These are phyloP conservation scores for Argyrosomus japonicus DNA, from an alignment of 2,113 vertebrate genomes.

Conservation along the genomic window DNA sequence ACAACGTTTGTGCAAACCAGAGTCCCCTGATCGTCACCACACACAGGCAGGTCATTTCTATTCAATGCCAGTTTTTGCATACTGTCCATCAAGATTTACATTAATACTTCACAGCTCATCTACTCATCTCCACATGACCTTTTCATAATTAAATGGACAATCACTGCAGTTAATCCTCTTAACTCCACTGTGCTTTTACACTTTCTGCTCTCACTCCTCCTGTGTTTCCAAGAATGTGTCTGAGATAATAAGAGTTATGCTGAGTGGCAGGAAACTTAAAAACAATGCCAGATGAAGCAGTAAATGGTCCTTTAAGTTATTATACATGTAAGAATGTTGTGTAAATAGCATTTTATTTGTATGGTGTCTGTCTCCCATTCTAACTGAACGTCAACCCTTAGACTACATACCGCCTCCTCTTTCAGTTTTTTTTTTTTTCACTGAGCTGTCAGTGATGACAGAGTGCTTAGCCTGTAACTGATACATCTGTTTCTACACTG, in stretches of 20 bases:
- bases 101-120: slow-evolving; percentile 31
- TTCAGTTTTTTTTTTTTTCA: no score
- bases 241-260: background rate
- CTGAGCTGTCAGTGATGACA: slow-evolving; percentile 61
- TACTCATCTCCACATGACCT: slow-evolving; percentile 59
- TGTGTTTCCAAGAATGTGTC: slow-evolving; percentile 1
- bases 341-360: background rate
- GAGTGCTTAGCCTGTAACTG: slow-evolving; percentile 60
- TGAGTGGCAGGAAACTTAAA: slow-evolving; percentile 4
- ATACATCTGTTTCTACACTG: slow-evolving; percentile 71
- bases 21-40: background rate
- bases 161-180: slow-evolving; percentile 15
- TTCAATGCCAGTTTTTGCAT: slow-evolving; percentile 59
- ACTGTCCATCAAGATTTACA: slow-evolving; percentile 37
- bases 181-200: slow-evolving; percentile 38
- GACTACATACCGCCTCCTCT: slow-evolving; percentile 4
- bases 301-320: background rate
- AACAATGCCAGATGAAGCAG: background rate
- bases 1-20: background rate
- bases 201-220: slow-evolving; percentile 25
- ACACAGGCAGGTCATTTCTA: slow-evolving; percentile 23
- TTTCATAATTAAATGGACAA: slow-evolving; percentile 56
- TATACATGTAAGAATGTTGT: background rate
- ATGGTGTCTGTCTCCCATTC: background rate
- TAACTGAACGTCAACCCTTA: slow-evolving; percentile 25